Base-by-base conservation (phyloP, 2,888 invertebrate genomes). In the Polydrusus cervinus region DNA sequence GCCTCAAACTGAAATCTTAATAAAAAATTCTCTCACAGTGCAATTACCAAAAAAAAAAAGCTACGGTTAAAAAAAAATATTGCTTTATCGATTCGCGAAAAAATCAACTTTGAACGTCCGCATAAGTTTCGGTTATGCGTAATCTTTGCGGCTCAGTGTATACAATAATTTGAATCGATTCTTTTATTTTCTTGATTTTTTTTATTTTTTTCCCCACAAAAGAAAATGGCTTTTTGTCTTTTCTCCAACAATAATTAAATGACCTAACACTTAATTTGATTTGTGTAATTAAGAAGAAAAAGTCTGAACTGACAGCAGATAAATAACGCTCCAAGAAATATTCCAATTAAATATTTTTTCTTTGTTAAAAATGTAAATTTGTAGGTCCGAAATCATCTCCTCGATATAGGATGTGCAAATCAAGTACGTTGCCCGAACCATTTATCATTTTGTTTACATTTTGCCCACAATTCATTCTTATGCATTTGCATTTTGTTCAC, bases 401-500 rank as follows among this genome's bases (percentile, higher is more conserved):
- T 67, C 20, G 53, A 64, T 64, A 47, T 64, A 64, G 65, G 72
- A 72, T 72, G 72, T 72, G 66, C 61, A 66, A 72, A 72, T 72
- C 57, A 57, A 49, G 49, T 47, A 38, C 61, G 13, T 43, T 60
- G 43, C 61, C 38, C 20, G 14, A 62, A 65, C 53, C 47, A 60
- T 67, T 72, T 74, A 68, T 64, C 73, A 62, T 68, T 68, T 73
- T 73, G 49, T 73, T 62, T 68, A 62, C 61, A 51, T 74, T 65
- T 69, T 38, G 69, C 55, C 18, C 69, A 57, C 64, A 64, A 74
- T 74, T 68, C 68, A 74, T 57, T 69, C 62, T 69, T 61, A 6
- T 49, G 55, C 61, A 69, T 74, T 74, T 74, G 65, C 69, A 74
- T 74, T n/a, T 74, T 55, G 51, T 74, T 74, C 64, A 62, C 69